A percentile compares a stretch with the other conserved stretches of the same genome.
Conservation (phyloP, 2,888 invertebrate species). For the Sisyra terminalis region DNA sequence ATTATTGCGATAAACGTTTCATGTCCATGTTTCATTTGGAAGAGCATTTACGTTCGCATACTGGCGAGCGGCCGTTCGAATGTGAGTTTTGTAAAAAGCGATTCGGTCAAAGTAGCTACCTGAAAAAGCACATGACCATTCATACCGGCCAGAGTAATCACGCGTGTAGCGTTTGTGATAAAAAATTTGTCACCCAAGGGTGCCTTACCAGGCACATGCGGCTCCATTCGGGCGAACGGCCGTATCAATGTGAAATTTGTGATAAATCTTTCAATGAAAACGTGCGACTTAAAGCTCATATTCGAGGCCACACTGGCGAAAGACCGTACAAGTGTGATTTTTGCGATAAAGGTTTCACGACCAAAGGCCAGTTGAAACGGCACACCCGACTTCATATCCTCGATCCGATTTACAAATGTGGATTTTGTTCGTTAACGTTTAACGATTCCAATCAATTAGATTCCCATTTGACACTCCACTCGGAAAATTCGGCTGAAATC, state of each 20-base stretch:
- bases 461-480: neutral
- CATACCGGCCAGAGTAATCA: conserved; percentile 1
- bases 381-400: neutral
- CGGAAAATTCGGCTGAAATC: neutral
- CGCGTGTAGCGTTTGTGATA: conserved; percentile 1
- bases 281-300: conserved; percentile 6
- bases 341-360: conserved; percentile 3
- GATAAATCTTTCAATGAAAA: conserved; percentile 6
- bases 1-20: conserved; percentile 5
- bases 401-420: neutral
- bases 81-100: conserved; percentile 5
- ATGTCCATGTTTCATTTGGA: conserved; percentile 4
- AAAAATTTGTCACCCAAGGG: conserved; percentile 6
- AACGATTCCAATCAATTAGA: neutral
- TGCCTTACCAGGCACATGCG: conserved; percentile 4
- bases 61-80: conserved; percentile 5
- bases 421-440: conserved; percentile 2
- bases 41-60: conserved; percentile 6
- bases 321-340: conserved; percentile 6
- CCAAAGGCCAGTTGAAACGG: conserved; percentile 5
- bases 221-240: conserved; percentile 3
- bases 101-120: conserved; percentile 3
- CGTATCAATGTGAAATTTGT: conserved; percentile 6
- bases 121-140: conserved; percentile 5
- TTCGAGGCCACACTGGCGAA: conserved; percentile 5